Evolutionary conservation across 2,113 vertebrate genomes (phyloP).

Genomic region (Trichechus manatus): DNA sequence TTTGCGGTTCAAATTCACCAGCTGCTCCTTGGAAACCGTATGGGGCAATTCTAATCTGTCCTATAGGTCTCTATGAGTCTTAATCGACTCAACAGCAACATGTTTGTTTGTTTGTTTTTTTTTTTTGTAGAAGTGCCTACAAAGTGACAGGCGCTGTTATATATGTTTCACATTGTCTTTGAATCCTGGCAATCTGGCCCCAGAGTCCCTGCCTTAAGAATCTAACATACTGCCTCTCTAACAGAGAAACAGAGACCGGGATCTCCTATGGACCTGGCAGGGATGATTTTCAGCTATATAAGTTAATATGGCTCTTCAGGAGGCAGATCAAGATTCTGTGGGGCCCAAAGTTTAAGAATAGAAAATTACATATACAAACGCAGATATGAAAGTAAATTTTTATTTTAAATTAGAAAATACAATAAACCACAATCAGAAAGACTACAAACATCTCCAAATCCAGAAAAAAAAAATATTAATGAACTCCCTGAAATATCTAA

Average conservation of each 20-base stretch:
- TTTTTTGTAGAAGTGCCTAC: not conserved
- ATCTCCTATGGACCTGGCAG: not conserved
- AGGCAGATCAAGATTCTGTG: not conserved
- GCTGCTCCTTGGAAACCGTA: no score
- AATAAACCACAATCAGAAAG: not conserved
- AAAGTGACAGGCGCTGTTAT: not conserved
- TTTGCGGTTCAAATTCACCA: no score
- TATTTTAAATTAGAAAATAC: constrained; percentile 28
- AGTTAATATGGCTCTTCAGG: not conserved
- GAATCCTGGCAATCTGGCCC: not conserved
- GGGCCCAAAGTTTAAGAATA: not conserved
- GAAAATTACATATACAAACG: not conserved
- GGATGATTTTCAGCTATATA: not conserved
- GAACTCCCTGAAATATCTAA: not conserved
- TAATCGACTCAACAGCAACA: no score
- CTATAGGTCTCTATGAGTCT: no score
- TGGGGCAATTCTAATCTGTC: no score
- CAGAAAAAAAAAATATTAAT: not conserved
- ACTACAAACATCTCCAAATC: not conserved
- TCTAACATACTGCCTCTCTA: not conserved
- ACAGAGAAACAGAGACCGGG: not conserved
- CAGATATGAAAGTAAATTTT: not conserved
- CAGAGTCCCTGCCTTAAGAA: not conserved
- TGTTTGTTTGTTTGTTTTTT: no score
- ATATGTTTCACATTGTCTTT: not conserved